A percentile compares a stretch with the other conserved stretches of the same genome.
These are phyloP conservation scores for Brachirus orientalis DNA, from an alignment of 2,113 vertebrate genomes.

Conservation along the genomic window DNA sequence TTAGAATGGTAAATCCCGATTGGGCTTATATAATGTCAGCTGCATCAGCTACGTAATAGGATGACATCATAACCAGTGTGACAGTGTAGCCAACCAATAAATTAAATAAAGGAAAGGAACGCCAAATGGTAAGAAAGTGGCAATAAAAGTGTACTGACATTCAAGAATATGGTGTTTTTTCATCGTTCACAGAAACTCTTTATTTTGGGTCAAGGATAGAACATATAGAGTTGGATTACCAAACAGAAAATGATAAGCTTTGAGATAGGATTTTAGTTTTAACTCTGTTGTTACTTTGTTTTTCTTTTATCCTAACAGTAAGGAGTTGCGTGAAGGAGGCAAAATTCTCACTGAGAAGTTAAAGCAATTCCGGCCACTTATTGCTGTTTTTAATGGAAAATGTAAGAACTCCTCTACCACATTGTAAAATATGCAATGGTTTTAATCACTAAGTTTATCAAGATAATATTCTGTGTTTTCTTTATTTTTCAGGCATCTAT, in stretches of 20 bases:
- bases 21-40: no score
- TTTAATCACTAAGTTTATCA: fast-evolving
- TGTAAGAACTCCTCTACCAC: constrained; percentile 82
- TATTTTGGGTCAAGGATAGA: no score
- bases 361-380: constrained; percentile 93
- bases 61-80: no score
- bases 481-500: constrained; percentile 86
- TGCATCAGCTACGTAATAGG: no score
- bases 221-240: neutral
- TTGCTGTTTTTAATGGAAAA: constrained; percentile 99
- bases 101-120: no score
- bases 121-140: no score
- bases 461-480: neutral
- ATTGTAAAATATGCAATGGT: neutral
- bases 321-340: constrained; percentile 97
- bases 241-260: neutral
- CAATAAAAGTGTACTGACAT: no score
- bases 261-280: neutral
- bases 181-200: no score
- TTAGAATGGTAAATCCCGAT: no score
- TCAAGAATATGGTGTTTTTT: no score
- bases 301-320: constrained; percentile 80
- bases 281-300: constrained; percentile 4
- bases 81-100: no score
- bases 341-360: constrained; percentile 96